These are phyloP conservation scores for Lumbricus terrestris DNA, from an alignment of 2,888 invertebrate genomes.

Conservation along the genomic window DNA sequence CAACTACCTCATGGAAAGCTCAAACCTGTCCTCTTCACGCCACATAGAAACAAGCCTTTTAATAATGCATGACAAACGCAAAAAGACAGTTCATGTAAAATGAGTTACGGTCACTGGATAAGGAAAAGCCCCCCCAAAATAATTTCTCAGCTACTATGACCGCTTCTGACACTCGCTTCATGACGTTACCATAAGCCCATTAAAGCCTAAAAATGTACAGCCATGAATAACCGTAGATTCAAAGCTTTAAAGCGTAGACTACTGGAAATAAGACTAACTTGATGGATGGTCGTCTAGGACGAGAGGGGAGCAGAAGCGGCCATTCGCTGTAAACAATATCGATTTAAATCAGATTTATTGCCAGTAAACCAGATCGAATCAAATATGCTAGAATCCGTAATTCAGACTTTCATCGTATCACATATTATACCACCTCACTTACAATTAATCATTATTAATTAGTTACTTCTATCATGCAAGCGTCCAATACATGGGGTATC, in stretches of 20 bases:
- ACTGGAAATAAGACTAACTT: not conserved
- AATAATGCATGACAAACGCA: too few relatives aligned
- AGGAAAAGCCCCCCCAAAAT: too few relatives aligned
- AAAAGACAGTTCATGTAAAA: too few relatives aligned
- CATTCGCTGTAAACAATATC: not conserved
- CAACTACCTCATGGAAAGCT: too few relatives aligned
- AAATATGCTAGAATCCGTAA: not conserved
- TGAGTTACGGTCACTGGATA: too few relatives aligned
- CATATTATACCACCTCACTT: not conserved
- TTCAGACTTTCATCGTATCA: not conserved
- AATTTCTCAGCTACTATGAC: too few relatives aligned
- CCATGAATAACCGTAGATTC: not conserved
- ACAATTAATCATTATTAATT: too few relatives aligned
- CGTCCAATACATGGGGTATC: too few relatives aligned
- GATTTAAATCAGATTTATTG: not conserved
- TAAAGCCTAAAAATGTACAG: too few relatives aligned
- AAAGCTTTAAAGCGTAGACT: not conserved
- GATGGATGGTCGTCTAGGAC: not conserved
- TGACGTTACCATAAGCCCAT: not conserved
- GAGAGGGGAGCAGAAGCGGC: not conserved
- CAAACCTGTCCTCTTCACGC: too few relatives aligned
- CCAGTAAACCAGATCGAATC: not conserved
- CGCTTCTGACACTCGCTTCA: not conserved
- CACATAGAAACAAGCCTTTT: too few relatives aligned
- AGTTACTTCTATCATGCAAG: too few relatives aligned